Evolutionary conservation across 2,797 vertebrate genomes (phyloP).

Genomic region (Parotocinclus haroldoi): DNA sequence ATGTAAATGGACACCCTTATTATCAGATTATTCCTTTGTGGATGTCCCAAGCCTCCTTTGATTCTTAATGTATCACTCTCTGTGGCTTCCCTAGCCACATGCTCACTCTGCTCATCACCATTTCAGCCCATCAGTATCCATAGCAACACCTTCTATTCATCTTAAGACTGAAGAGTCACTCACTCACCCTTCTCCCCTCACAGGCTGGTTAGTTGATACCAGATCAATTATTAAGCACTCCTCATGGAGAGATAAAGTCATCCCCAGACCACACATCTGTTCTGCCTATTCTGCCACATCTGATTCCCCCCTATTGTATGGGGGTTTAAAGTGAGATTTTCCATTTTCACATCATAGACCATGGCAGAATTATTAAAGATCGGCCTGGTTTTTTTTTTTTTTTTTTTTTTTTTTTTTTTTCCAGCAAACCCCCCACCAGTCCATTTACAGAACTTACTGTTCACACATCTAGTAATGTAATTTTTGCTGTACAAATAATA

Average conservation of each 20-base stretch:
- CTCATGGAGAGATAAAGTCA: conserved; percentile 29
- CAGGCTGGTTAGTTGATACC: conserved; percentile 53
- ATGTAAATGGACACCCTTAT: conserved; percentile 13
- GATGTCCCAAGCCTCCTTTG: conserved; percentile 57
- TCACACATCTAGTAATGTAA: conserved; percentile 4
- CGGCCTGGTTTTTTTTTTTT: conserved; percentile 29
- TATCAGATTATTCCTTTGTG: conserved; percentile 33
- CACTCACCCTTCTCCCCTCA: conserved; percentile 56
- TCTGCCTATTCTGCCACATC: too few species aligned
- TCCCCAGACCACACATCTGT: conserved; percentile 26
- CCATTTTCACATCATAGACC: conserved; percentile 12
- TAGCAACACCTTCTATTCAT: conserved; percentile 74
- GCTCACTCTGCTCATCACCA: conserved; percentile 55
- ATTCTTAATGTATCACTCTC: conserved; percentile 71
- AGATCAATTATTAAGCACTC: conserved; percentile 65
- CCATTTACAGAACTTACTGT: too few species aligned
- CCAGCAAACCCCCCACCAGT: conserved; percentile 15
- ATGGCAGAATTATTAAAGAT: conserved; percentile 32
- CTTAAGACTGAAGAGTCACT: conserved; percentile 53
- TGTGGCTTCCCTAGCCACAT: conserved; percentile 69
- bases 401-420: too few species aligned
- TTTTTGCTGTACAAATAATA: too few species aligned
- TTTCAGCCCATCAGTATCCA: conserved; percentile 58
- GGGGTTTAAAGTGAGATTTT: conserved; percentile 10
- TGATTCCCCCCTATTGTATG: conserved; percentile 15